Evolutionary conservation across 2,888 invertebrate genomes (phyloP).

Genomic region (Melanostoma scalare): DNA sequence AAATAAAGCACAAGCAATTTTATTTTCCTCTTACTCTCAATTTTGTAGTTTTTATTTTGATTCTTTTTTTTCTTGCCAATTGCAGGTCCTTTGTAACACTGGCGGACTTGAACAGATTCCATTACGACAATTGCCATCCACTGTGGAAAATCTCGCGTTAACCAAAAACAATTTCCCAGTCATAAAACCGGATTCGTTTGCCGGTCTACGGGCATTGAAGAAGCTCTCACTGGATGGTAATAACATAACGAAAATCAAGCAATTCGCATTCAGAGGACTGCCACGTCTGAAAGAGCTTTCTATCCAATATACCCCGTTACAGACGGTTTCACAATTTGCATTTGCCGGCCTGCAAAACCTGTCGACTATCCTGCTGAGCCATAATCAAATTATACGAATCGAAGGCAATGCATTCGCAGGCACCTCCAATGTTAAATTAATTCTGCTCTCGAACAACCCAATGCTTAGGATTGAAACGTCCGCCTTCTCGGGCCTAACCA

Average conservation of each 20-base stretch:
- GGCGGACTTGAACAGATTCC: slow-evolving; percentile 92
- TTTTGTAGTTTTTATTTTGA: slow-evolving; percentile 73
- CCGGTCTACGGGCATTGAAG: slow-evolving; percentile 89
- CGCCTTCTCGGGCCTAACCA: slow-evolving; percentile 92
- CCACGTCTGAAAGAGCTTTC: slow-evolving; percentile 90
- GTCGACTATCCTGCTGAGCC: slow-evolving; percentile 86
- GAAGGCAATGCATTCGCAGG: slow-evolving; percentile 93
- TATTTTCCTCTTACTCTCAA: slow-evolving; percentile 60
- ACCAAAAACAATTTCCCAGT: slow-evolving; percentile 92
- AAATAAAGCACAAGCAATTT: slow-evolving; percentile 22
- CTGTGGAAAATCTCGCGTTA: slow-evolving; percentile 92
- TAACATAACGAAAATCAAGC: slow-evolving; percentile 91
- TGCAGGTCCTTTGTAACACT: slow-evolving; percentile 93
- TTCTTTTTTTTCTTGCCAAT: slow-evolving; percentile 76
- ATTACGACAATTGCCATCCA: slow-evolving; percentile 87
- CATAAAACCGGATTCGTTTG: slow-evolving; percentile 92
- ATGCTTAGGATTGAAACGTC: slow-evolving; percentile 90
- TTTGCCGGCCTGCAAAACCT: slow-evolving; percentile 93
- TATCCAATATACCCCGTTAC: slow-evolving; percentile 93
- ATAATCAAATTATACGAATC: slow-evolving; percentile 88
- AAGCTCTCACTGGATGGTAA: slow-evolving; percentile 94
- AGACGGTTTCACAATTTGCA: slow-evolving; percentile 90
- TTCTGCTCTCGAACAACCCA: slow-evolving; percentile 93
- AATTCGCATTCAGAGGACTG: slow-evolving; percentile 93
- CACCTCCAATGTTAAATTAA: slow-evolving; percentile 90